Evolutionary conservation across 2,888 invertebrate genomes (phyloP).

Genomic region (Carterocephalus palaemon): DNA sequence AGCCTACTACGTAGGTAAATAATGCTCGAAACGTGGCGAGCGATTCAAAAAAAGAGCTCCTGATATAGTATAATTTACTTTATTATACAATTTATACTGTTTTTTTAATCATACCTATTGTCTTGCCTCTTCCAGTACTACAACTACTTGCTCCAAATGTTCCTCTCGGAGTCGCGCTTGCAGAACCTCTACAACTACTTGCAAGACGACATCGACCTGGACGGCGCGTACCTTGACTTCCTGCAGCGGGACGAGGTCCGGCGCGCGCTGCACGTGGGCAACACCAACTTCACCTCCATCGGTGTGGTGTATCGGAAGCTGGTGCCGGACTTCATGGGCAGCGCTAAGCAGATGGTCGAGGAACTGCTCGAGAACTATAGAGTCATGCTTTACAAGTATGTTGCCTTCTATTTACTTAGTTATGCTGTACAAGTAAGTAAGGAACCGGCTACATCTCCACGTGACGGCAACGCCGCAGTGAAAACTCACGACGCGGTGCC

Average conservation of each 20-base stretch:
- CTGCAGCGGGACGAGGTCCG: constrained; percentile 66
- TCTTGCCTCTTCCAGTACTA: constrained; percentile 63
- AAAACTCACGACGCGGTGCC: too few relatives aligned
- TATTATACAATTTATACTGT: too few relatives aligned
- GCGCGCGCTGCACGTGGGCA: constrained; percentile 75
- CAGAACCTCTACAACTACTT: constrained; percentile 73
- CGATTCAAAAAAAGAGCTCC: too few relatives aligned
- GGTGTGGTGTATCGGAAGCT: constrained; percentile 72
- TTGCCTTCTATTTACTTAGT: too few relatives aligned
- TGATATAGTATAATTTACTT: too few relatives aligned
- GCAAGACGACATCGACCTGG: constrained; percentile 57
- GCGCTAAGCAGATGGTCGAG: constrained; percentile 78
- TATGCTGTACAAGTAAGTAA: too few relatives aligned
- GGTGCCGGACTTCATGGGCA: constrained; percentile 76
- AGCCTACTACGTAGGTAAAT: too few relatives aligned
- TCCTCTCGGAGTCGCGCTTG: constrained; percentile 62
- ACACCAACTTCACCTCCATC: constrained; percentile 70
- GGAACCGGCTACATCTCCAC: too few relatives aligned
- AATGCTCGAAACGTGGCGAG: too few relatives aligned
- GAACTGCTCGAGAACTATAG: constrained; percentile 74
- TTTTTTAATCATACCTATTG: too few relatives aligned
- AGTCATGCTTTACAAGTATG: constrained; percentile 81
- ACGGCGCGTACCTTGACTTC: constrained; percentile 64
- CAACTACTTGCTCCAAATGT: constrained; percentile 68
- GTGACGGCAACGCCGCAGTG: too few relatives aligned